These are phyloP conservation scores for Rhizoglyphus robini DNA, from an alignment of 1,140 invertebrate genomes.

Conservation along the genomic window DNA sequence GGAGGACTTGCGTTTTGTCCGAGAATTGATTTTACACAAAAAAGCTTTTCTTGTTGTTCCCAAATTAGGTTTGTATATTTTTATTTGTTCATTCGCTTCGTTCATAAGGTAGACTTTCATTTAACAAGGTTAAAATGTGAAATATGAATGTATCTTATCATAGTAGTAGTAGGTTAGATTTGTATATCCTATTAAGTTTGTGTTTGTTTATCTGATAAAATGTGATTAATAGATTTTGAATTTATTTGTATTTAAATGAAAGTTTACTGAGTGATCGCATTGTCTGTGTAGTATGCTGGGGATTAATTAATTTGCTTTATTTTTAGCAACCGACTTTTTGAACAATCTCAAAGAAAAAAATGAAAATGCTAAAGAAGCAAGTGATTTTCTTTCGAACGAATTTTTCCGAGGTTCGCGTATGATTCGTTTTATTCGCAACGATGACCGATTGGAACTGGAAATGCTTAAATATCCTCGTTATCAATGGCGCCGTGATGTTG, in stretches of 20 bases:
- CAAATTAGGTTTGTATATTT: slow-evolving; percentile 45
- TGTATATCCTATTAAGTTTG: too few species aligned
- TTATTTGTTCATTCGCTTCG: slow-evolving; percentile 10
- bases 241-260: too few species aligned
- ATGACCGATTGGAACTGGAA: slow-evolving; percentile 55
- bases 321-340: slow-evolving; percentile 65
- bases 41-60: slow-evolving; percentile 67
- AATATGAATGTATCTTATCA: too few species aligned
- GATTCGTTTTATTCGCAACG: slow-evolving; percentile 52
- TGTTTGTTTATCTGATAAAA: too few species aligned
- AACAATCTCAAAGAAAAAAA: slow-evolving; percentile 63
- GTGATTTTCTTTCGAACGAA: slow-evolving; percentile 75
- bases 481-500: not conserved
- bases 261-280: too few species aligned
- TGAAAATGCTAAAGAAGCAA: slow-evolving; percentile 64
- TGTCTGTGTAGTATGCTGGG: too few species aligned
- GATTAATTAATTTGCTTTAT: slow-evolving; percentile 27
- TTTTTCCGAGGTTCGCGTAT: slow-evolving; percentile 54
- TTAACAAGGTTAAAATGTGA: too few species aligned
- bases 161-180: too few species aligned
- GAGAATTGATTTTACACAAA: slow-evolving; percentile 55
- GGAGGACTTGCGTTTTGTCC: slow-evolving; percentile 54
- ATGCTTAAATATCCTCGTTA: slow-evolving; percentile 52
- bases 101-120: too few species aligned
- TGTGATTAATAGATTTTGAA: too few species aligned